These are phyloP conservation scores for Parazoanthus atlanticus DNA, from an alignment of 92 coral and sea anemone species.

Conservation along the genomic window DNA sequence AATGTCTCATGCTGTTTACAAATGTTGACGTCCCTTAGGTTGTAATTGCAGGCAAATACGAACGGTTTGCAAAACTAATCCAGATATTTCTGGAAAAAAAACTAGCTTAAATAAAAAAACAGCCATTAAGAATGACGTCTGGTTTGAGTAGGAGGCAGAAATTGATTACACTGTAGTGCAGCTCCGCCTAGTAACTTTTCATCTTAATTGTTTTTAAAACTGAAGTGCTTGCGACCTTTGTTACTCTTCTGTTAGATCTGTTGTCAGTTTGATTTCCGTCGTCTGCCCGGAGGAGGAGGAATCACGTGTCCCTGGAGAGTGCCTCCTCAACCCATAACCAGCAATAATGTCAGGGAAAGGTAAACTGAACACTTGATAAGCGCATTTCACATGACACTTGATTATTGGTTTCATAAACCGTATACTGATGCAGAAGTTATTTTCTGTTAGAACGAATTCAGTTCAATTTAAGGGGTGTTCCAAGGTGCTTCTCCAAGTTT, in stretches of 20 bases:
- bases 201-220: neutral
- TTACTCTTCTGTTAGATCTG: constrained; percentile 65
- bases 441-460: too few species aligned
- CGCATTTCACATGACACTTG: too few species aligned
- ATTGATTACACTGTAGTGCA: neutral
- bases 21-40: too few species aligned
- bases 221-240: neutral
- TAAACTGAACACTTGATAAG: too few species aligned
- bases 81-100: too few species aligned
- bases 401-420: too few species aligned
- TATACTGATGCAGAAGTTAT: too few species aligned
- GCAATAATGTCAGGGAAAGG: constrained; percentile 81
- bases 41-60: too few species aligned
- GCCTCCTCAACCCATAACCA: constrained; percentile 78
- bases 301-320: constrained; percentile 91
- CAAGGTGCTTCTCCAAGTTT: too few species aligned
- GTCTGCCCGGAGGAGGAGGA: constrained; percentile 96
- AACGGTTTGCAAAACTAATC: neutral
- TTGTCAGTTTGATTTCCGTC: constrained; percentile 99
- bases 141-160: neutral
- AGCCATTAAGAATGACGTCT: neutral
- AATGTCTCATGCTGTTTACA: neutral
- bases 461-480: too few species aligned
- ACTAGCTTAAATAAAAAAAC: too few species aligned
- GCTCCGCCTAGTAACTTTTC: neutral